Percentiles rank a stretch among this genome's conserved stretches.
phyloP scores from a whole-genome alignment of 2,797 vertebrate genomes.

The Gorsachius magnificus region DNA sequence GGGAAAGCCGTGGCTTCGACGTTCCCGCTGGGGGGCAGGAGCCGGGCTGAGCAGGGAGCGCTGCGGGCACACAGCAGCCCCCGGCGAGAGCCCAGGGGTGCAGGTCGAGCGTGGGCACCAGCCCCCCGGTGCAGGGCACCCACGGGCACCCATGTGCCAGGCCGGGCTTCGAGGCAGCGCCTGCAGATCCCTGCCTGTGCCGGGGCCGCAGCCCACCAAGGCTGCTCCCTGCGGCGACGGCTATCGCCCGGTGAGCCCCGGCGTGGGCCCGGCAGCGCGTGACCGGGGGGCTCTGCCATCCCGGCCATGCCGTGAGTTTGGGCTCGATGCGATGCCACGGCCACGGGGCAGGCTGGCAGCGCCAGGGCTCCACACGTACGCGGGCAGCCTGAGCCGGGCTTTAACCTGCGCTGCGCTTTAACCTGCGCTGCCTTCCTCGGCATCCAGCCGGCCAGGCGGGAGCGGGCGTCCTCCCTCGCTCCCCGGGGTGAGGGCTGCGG shows the following conservation, averaged over 20 bases:
- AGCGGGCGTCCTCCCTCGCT: background rate
- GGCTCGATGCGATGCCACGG: background rate
- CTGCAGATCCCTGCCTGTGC: background rate
- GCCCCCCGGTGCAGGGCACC: background rate
- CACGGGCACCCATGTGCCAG: background rate
- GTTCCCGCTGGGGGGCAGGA: background rate
- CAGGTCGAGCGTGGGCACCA: accelerated
- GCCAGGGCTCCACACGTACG: background rate
- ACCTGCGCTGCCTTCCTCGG: background rate
- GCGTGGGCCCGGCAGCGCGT: background rate
- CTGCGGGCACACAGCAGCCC: background rate
- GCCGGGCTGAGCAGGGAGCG: background rate
- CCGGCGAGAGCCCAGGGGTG: background rate
- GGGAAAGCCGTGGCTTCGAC: accelerated
- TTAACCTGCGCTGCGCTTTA: background rate
- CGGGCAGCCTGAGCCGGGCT: background rate
- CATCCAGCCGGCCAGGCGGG: accelerated
- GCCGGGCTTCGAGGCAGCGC: background rate
- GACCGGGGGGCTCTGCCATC: background rate
- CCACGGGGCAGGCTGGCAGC: background rate
- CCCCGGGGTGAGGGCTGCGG: background rate
- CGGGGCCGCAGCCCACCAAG: background rate
- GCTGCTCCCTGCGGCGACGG: background rate
- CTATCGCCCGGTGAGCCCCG: background rate
- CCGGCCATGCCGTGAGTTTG: accelerated